Percentiles rank a stretch among this genome's conserved stretches.
phyloP scores from a whole-genome alignment of 2,797 vertebrate genomes.

The Danio tinwini region DNA sequence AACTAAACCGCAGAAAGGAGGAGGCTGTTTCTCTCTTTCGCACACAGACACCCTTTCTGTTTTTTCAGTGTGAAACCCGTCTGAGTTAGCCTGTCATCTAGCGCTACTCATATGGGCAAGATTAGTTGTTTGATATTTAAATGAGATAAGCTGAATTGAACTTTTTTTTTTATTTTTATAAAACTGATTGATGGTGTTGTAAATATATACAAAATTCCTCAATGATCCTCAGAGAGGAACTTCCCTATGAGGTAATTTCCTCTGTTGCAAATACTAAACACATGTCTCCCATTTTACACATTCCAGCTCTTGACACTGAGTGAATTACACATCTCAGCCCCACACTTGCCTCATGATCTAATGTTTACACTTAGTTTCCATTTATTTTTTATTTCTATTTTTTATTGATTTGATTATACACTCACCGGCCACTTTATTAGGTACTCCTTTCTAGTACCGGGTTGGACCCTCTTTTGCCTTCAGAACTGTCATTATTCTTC shows the following conservation, averaged over 20 bases:
- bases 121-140: conserved; percentile 41
- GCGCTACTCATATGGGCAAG: not conserved
- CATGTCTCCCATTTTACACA: conserved; percentile 51
- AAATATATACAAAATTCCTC: conserved; percentile 52
- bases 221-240: conserved; percentile 51
- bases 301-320: conserved; percentile 37
- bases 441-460: no score
- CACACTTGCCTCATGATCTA: conserved; percentile 11
- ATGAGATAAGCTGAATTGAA: conserved; percentile 45
- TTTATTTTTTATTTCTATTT: not conserved
- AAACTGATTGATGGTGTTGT: conserved; percentile 50
- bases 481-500: no score
- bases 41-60: not conserved
- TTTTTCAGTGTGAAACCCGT: conserved; percentile 12
- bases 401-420: not conserved
- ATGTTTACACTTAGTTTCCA: conserved; percentile 22
- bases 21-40: conserved; percentile 36
- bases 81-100: conserved; percentile 10
- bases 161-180: conserved; percentile 56
- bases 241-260: conserved; percentile 65
- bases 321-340: conserved; percentile 24
- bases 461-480: no score
- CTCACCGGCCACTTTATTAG: no score
- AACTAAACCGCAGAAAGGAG: conserved; percentile 69
- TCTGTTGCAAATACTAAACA: conserved; percentile 57